phyloP scores from a whole-genome alignment of 2,113 vertebrate genomes.

The Ceyx cyanopectus region DNA sequence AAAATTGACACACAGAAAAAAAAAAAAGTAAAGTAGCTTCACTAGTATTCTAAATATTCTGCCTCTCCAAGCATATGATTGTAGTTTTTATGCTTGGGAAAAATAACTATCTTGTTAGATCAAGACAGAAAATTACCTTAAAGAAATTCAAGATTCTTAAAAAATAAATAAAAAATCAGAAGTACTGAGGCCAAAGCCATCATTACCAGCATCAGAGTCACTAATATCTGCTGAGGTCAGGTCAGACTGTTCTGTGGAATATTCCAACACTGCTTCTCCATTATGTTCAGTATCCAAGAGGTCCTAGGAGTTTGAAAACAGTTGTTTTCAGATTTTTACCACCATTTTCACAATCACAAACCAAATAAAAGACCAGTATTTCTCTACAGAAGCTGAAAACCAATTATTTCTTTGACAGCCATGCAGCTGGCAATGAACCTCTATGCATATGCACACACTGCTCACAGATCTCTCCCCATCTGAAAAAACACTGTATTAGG shows the following conservation, averaged over 20 bases:
- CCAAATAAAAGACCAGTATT: neutral
- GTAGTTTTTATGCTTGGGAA: neutral
- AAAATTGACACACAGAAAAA: neutral
- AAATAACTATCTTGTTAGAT: neutral
- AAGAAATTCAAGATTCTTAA: neutral
- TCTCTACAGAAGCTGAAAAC: neutral
- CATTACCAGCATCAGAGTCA: slow-evolving; percentile 30
- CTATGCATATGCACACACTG: neutral
- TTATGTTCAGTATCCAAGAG: neutral
- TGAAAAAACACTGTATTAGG: neutral
- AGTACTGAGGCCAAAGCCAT: neutral
- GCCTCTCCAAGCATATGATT: neutral
- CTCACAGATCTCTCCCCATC: neutral
- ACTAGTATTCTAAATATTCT: neutral
- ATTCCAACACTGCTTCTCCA: neutral
- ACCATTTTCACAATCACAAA: neutral
- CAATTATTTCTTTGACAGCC: neutral
- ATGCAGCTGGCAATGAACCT: neutral
- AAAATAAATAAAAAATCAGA: neutral
- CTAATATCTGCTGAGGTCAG: neutral
- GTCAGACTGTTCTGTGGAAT: neutral
- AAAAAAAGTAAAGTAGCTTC: neutral
- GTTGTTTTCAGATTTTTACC: neutral
- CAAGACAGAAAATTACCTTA: neutral
- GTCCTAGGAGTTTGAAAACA: neutral